These are phyloP conservation scores for Trogon melanurus DNA, from an alignment of 2,113 vertebrate genomes.

Conservation along the genomic window DNA sequence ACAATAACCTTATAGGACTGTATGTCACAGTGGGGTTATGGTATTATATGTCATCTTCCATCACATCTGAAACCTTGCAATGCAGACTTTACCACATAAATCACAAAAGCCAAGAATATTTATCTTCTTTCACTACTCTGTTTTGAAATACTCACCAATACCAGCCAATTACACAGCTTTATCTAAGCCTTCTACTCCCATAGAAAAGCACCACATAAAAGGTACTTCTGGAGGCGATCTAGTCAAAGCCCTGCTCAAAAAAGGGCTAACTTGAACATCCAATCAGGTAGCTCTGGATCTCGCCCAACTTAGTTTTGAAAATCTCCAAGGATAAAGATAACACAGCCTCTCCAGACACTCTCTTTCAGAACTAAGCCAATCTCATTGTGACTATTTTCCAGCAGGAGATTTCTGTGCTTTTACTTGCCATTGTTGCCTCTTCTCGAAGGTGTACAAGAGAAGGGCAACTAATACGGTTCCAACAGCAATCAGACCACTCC, in stretches of 20 bases:
- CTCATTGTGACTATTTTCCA: background rate
- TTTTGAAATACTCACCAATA: background rate
- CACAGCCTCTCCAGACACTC: background rate
- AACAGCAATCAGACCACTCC: background rate
- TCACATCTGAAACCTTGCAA: background rate
- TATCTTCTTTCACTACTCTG: background rate
- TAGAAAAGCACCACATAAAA: background rate
- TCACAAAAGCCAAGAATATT: background rate
- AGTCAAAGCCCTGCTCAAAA: background rate
- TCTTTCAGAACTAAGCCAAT: background rate
- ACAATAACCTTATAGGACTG: background rate
- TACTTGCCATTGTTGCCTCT: background rate
- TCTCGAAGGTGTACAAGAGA: background rate
- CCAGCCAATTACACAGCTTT: background rate
- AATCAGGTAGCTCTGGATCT: background rate
- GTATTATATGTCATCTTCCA: background rate
- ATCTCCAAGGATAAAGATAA: background rate
- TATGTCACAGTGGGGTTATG: background rate
- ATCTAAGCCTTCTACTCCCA: background rate
- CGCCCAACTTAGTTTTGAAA: background rate
- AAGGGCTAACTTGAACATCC: background rate
- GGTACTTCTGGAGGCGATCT: background rate
- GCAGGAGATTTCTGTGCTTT: background rate
- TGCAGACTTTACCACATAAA: background rate
- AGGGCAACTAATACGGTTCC: background rate